Evolutionary conservation across 2,888 invertebrate species (phyloP).

Genomic region (Chrysotoxum bicinctum): DNA sequence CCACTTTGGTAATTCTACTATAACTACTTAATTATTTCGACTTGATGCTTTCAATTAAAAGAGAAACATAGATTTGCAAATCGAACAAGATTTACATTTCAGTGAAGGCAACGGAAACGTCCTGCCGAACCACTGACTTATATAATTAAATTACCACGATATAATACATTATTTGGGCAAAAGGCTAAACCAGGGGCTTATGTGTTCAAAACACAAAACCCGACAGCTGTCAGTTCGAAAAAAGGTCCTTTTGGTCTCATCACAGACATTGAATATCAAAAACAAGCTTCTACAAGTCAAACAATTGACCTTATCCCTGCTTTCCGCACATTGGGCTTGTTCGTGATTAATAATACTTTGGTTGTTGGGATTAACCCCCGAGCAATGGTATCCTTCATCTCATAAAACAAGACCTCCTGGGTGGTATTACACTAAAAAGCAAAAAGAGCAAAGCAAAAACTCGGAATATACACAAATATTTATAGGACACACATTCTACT

Average conservation of each 20-base stretch:
- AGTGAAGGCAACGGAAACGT: background rate
- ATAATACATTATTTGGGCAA: background rate
- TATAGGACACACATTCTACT: constrained; percentile 35
- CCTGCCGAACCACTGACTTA: background rate
- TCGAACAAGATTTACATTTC: background rate
- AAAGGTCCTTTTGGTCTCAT: constrained; percentile 5
- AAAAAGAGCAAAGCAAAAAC: background rate
- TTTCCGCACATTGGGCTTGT: constrained; percentile 55
- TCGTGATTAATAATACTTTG: constrained; percentile 63
- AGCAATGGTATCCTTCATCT: constrained; percentile 34
- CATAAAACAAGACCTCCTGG: constrained; percentile 26
- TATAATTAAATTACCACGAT: background rate
- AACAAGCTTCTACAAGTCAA: constrained; percentile 24
- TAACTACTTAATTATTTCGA: constrained; percentile 13
- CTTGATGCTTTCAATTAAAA: background rate
- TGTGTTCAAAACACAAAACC: background rate
- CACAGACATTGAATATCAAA: constrained; percentile 37
- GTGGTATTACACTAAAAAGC: constrained; percentile 36
- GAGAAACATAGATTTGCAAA: background rate
- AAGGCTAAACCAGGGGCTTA: background rate
- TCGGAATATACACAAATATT: background rate
- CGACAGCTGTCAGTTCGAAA: background rate
- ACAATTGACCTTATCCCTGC: constrained; percentile 36
- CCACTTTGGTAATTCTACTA: background rate
- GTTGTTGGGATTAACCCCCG: constrained; percentile 38